Evolutionary conservation across 2,113 vertebrate genomes (phyloP), one percentile per base, ranked within the genome.

Genomic region (Todiramphus saurophagus): DNA sequence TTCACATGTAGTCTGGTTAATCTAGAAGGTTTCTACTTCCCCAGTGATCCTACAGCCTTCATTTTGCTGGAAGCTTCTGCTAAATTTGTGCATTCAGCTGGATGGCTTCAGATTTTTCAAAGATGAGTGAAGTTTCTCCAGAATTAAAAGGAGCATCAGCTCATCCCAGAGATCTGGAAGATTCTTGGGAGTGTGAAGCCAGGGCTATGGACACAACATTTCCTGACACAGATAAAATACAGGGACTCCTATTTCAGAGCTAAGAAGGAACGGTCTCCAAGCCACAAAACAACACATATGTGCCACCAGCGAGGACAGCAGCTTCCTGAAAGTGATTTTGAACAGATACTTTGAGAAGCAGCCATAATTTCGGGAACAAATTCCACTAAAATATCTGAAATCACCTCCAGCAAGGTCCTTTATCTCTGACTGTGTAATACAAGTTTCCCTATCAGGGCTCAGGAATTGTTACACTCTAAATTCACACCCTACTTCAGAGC

Each of bases 21-120:
- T 63, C 59, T 79, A 96, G 90, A 95, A 85, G 58, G 50, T 93
- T 93, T 95, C 64, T 35, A 19, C 31, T 92, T 67, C 79, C 86
- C 28, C 39, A 83, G 63, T 56, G 56, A 83, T 60, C 37, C 55
- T 80, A 87, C 63, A 93, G 82, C 6, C 78, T 83, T 94, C 46
- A 18, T 67, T 91, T 69, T 77, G 39, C 79, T 83, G 50, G n/a
- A 85, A 77, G 28, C 74, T 92, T 87, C 91, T 93, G 74, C 66
- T 95, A 81, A 90, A 79, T 92, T 39, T 63, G 41, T 90, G 46
- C 50, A 18, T 91, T 96, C 59, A 86, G 31, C 43, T 90, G 88
- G 17, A 73, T 92, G 68, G 21, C 46, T 83, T 80, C 43, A 63
- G 39, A 44, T 48, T 73, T 94, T 87, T 84, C 53, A 76, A 77